Evolutionary conservation across 2,888 invertebrate species (phyloP).

Genomic region (Agrochola litura): DNA sequence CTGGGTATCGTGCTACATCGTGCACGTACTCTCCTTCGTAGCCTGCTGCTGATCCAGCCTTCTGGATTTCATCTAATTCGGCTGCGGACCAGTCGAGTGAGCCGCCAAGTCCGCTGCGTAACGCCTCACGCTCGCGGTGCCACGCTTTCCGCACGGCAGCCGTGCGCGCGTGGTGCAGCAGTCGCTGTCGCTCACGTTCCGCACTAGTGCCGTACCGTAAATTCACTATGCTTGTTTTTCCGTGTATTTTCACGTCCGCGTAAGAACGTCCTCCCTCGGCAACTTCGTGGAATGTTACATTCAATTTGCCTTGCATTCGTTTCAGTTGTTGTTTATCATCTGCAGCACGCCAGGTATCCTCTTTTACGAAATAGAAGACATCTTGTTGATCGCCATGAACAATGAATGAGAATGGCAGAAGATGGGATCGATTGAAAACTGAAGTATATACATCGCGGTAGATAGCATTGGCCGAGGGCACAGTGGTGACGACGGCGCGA

Average conservation of each 20-base stretch:
- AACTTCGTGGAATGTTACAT: conserved; percentile 97
- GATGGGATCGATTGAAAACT: conserved; percentile 96
- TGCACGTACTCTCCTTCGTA: conserved; percentile 98
- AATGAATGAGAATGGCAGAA: conserved; percentile 96
- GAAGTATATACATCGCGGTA: conserved; percentile 98
- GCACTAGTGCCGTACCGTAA: conserved; percentile 98
- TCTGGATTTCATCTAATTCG: conserved; percentile 97
- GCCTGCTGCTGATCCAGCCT: conserved; percentile 95
- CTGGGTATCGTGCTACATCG: conserved; percentile 97
- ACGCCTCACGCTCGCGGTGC: conserved; percentile 97
- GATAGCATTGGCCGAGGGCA: conserved; percentile 97
- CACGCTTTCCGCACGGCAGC: conserved; percentile 97
- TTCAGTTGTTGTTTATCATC: conserved; percentile 97
- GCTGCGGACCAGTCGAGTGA: conserved; percentile 96
- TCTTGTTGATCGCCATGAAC: conserved; percentile 97
- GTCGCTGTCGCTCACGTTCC: conserved; percentile 96
- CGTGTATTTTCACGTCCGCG: conserved; percentile 97
- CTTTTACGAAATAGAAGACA: conserved; percentile 98
- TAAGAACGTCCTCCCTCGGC: conserved; percentile 94
- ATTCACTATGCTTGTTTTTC: conserved; percentile 97
- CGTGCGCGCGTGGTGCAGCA: conserved; percentile 97
- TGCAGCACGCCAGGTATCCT: conserved; percentile 96
- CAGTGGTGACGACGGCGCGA: conserved; percentile 95
- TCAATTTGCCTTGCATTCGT: conserved; percentile 96
- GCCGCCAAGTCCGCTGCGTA: conserved; percentile 94